These are phyloP conservation scores for Elgaria multicarinata DNA, from an alignment of 2,113 vertebrate species.

Conservation along the genomic window DNA sequence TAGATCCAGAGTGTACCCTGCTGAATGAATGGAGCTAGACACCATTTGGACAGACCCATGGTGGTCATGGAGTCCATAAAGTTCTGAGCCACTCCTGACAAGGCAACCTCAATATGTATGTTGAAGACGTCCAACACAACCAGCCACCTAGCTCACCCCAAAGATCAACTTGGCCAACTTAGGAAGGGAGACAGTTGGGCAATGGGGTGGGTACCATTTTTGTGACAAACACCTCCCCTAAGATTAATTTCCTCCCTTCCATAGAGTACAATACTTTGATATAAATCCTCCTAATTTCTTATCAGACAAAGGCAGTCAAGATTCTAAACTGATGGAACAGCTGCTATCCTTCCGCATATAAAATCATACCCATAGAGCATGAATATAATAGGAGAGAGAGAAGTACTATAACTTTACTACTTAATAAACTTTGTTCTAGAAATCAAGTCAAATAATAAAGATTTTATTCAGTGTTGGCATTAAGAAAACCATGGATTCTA, in stretches of 20 bases:
- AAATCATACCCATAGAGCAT: not conserved
- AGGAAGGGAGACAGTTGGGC: no score
- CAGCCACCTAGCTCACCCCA: no score
- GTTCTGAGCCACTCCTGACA: not conserved
- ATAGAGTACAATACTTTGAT: not conserved
- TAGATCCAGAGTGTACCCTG: not conserved
- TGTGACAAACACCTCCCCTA: no score
- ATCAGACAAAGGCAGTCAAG: not conserved
- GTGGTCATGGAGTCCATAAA: not conserved
- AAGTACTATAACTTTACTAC: no score
- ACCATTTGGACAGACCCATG: not conserved
- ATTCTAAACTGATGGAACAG: not conserved
- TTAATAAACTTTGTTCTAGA: no score
- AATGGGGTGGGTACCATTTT: no score
- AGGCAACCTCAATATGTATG: not conserved
- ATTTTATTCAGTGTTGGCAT: not conserved
- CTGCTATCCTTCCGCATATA: not conserved
- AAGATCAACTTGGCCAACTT: not conserved
- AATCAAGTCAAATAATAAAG: not conserved
- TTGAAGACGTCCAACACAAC: not conserved
- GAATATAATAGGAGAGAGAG: not conserved
- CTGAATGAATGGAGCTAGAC: not conserved
- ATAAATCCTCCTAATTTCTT: not conserved
- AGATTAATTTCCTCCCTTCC: not conserved
- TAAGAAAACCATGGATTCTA: no score